Percentiles rank a stretch among this genome's conserved stretches.
Evolutionary conservation across 2,888 invertebrate genomes (phyloP).

Genomic region (Galerucella pusilla): DNA sequence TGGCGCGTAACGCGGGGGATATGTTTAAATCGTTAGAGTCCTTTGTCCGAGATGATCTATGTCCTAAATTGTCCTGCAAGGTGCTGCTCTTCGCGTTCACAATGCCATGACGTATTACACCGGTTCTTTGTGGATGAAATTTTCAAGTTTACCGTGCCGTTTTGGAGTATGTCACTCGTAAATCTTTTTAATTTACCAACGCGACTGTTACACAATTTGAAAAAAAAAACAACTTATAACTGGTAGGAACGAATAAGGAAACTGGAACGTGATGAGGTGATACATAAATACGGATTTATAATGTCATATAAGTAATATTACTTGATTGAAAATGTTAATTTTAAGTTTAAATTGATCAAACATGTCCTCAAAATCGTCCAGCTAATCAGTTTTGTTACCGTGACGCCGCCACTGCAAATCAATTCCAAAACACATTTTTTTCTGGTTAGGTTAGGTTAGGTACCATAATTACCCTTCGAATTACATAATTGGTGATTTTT

Average conservation of each 20-base stretch:
- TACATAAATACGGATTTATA: constrained; percentile 1
- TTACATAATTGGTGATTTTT: too few species aligned
- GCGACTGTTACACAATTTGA: constrained; percentile 19
- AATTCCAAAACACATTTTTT: too few species aligned
- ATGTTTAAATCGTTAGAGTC: constrained; percentile 65
- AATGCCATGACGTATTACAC: constrained; percentile 63
- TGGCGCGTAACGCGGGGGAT: constrained; percentile 62
- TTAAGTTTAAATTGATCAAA: neutral
- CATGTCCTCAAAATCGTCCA: too few species aligned
- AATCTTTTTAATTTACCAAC: constrained; percentile 40
- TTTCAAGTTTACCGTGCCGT: constrained; percentile 50
- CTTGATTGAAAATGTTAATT: neutral
- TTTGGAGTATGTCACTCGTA: constrained; percentile 34
- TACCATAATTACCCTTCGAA: too few species aligned
- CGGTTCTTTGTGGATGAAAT: constrained; percentile 62
- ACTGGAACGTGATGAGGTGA: constrained; percentile 3
- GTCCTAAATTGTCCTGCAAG: constrained; percentile 63
- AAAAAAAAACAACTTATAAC: constrained; percentile 15
- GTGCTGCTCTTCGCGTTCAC: constrained; percentile 62
- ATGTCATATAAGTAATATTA: neutral
- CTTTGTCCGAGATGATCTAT: constrained; percentile 64
- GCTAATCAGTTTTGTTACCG: too few species aligned
- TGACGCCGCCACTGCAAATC: too few species aligned
- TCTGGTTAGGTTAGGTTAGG: too few species aligned
- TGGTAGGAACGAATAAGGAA: constrained; percentile 15